A percentile compares a stretch with the other conserved stretches of the same genome.
phyloP scores from a whole-genome alignment of 2,797 vertebrate genomes.

The Lerista edwardsae region DNA sequence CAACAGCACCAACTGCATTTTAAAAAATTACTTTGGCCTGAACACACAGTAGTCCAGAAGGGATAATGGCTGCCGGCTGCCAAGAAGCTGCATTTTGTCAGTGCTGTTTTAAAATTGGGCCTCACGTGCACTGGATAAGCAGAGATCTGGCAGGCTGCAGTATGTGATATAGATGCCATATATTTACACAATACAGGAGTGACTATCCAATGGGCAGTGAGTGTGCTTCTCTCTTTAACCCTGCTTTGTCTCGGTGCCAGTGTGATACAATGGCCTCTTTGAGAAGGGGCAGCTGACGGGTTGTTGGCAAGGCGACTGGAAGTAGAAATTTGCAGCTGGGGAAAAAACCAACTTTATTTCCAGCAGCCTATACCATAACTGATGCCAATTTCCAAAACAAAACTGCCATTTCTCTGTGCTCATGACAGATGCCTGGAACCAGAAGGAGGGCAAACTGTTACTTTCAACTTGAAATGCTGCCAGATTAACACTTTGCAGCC shows the following conservation, averaged over 20 bases:
- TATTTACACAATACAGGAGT: constrained; percentile 61
- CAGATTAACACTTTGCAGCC: constrained; percentile 63
- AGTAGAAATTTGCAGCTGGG: constrained; percentile 79
- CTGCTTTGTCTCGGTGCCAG: constrained; percentile 65
- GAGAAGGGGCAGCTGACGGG: constrained; percentile 79
- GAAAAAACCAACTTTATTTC: constrained; percentile 74
- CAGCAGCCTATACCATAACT: constrained; percentile 69
- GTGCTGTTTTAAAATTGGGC: constrained; percentile 1
- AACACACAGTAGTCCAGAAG: constrained; percentile 7
- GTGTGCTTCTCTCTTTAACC: constrained; percentile 52
- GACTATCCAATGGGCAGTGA: constrained; percentile 62
- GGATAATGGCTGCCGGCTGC: background rate
- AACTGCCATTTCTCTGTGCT: constrained; percentile 76
- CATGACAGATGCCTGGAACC: constrained; percentile 74
- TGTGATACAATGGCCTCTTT: constrained; percentile 77
- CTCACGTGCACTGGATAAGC: constrained; percentile 25
- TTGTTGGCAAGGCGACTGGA: constrained; percentile 72
- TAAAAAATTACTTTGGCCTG: background rate
- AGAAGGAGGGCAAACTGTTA: constrained; percentile 67
- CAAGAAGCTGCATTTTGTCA: constrained; percentile 1
- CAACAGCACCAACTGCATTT: constrained; percentile 14
- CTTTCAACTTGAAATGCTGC: constrained; percentile 53
- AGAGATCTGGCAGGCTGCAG: constrained; percentile 49
- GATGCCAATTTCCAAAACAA: constrained; percentile 82
- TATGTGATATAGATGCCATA: constrained; percentile 38